These are phyloP conservation scores for Limanda limanda DNA, from an alignment of 2,113 vertebrate genomes.

Conservation along the genomic window DNA sequence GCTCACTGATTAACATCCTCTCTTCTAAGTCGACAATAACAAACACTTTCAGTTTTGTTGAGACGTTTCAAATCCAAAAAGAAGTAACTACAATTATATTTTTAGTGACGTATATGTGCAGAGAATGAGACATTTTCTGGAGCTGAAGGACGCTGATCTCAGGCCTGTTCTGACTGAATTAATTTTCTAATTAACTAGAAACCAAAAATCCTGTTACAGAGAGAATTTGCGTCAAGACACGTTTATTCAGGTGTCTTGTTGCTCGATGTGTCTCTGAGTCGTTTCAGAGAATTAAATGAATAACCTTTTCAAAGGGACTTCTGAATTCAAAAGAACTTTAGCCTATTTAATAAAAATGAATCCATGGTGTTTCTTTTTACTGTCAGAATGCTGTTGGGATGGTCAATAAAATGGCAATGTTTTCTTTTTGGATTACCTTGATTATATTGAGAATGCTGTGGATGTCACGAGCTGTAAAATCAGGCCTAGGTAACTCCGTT, in stretches of 20 bases:
- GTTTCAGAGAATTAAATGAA: conserved; percentile 35
- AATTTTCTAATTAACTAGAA: conserved; percentile 65
- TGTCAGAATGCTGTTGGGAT: not conserved
- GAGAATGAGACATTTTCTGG: conserved; percentile 3
- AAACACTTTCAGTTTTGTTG: conserved; percentile 56
- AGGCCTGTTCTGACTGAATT: conserved; percentile 61
- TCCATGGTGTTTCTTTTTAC: not conserved
- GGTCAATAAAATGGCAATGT: not conserved
- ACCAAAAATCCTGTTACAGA: not conserved
- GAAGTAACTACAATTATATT: conserved; percentile 32
- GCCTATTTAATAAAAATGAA: not conserved
- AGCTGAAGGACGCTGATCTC: conserved; percentile 49
- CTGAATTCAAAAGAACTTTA: conserved; percentile 16
- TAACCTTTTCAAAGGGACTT: conserved; percentile 7
- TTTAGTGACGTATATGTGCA: not conserved
- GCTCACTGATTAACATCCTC: conserved; percentile 48
- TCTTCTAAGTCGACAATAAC: conserved; percentile 47
- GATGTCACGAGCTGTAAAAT: not conserved
- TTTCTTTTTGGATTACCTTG: not conserved
- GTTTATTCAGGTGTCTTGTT: conserved; percentile 30
- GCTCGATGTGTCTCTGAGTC: conserved; percentile 4
- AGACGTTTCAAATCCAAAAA: conserved; percentile 48
- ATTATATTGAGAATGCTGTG: not conserved
- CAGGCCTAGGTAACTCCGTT: too few species aligned
- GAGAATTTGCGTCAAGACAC: conserved; percentile 1